phyloP scores from a whole-genome alignment of 2,797 vertebrate genomes.

The Hydrophis major region DNA sequence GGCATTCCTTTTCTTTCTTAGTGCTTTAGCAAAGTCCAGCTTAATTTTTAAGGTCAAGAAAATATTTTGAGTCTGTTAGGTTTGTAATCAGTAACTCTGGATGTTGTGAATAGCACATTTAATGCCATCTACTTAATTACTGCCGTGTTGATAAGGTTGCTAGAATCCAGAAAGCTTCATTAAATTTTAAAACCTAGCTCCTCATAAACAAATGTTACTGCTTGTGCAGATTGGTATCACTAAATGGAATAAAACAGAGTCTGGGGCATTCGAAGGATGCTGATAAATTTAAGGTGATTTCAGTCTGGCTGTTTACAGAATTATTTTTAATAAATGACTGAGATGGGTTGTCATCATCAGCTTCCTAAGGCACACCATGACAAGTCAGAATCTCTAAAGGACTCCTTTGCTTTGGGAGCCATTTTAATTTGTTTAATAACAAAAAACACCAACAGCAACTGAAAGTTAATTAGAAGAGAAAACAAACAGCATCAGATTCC shows the following conservation, averaged over 20 bases:
- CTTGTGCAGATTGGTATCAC: constrained; percentile 5
- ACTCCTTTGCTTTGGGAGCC: background rate
- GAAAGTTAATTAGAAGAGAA: constrained; percentile 17
- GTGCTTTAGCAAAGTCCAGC: background rate
- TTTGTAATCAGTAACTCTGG: constrained; percentile 4
- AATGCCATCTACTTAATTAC: constrained; percentile 25
- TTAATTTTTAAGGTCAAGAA: constrained; percentile 13
- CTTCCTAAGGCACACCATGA: constrained; percentile 4
- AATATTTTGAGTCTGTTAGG: background rate
- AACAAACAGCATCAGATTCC: background rate
- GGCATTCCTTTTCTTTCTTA: background rate
- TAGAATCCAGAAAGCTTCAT: background rate
- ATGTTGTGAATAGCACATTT: background rate
- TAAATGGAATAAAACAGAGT: background rate
- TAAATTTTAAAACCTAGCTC: constrained; percentile 8
- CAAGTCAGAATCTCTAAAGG: background rate
- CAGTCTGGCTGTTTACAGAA: background rate
- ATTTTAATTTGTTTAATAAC: constrained; percentile 7
- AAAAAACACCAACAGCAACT: background rate
- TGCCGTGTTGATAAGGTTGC: background rate
- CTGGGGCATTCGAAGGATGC: background rate
- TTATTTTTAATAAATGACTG: constrained; percentile 9
- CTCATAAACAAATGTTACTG: constrained; percentile 1
- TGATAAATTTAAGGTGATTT: constrained; percentile 9
- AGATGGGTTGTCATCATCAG: background rate